phyloP scores from a whole-genome alignment of 2,888 invertebrate species.

The Frankliniella intonsa region DNA sequence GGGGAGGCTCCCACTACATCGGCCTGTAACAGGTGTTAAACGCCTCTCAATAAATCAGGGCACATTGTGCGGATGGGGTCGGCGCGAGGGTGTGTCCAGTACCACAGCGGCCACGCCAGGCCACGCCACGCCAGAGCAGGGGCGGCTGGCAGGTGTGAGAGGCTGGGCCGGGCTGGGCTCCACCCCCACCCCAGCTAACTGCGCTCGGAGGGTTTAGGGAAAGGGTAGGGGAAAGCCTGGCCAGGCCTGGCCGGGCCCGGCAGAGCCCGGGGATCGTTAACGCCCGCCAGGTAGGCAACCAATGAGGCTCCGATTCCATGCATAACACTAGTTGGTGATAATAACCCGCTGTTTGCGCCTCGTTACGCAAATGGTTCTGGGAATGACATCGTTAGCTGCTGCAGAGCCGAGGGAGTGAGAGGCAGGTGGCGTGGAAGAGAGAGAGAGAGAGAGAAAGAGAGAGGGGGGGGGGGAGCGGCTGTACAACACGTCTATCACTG shows the following conservation, averaged over 20 bases:
- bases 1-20: background rate
- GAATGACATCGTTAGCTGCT: slow-evolving; percentile 19
- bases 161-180: background rate
- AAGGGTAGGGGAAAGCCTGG: background rate
- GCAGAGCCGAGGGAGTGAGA: background rate
- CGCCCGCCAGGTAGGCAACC: slow-evolving; percentile 11
- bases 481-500: too few species aligned
- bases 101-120: too few species aligned
- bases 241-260: background rate
- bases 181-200: background rate
- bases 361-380: slow-evolving; percentile 15
- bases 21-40: background rate
- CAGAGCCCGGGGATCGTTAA: background rate
- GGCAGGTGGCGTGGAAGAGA: background rate
- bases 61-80: background rate
- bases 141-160: background rate
- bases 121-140: too few species aligned
- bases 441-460: background rate
- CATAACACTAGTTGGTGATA: slow-evolving; percentile 20
- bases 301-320: slow-evolving; percentile 5
- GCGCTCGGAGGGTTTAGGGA: background rate
- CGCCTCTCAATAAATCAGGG: slow-evolving; percentile 1
- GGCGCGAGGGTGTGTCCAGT: background rate
- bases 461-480: background rate
- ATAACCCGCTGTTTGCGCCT: slow-evolving; percentile 18